phyloP scores from a whole-genome alignment of 2,113 vertebrate species.

The Lasiurus borealis region DNA sequence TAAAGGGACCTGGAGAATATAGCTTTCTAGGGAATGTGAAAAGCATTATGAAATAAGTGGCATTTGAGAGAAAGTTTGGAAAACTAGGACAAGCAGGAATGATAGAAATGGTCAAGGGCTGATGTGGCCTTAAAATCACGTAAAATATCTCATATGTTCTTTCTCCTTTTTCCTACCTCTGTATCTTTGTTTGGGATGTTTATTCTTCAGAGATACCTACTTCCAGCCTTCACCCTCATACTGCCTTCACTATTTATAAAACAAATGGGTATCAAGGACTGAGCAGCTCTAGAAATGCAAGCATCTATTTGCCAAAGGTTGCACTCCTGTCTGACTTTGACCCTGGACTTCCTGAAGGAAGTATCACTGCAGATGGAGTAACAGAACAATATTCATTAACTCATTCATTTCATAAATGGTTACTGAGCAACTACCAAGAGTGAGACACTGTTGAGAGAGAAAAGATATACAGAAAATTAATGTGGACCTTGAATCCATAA shows the following conservation, averaged over 20 bases:
- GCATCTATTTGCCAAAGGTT: neutral
- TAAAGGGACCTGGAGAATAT: neutral
- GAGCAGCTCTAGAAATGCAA: neutral
- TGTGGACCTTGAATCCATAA: neutral
- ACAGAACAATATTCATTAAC: neutral
- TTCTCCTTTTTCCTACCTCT: neutral
- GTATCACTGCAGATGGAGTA: neutral
- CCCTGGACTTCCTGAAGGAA: neutral
- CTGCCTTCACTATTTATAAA: neutral
- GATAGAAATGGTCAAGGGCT: neutral
- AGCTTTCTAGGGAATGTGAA: neutral
- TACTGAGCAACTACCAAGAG: neutral
- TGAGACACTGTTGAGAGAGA: neutral
- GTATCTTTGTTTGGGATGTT: neutral
- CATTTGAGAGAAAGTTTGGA: neutral
- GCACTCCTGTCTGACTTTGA: neutral
- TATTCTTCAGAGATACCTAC: neutral
- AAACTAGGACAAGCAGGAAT: neutral
- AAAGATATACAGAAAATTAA: neutral
- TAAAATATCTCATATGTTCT: neutral
- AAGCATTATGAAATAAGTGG: neutral
- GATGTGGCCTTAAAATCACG: neutral
- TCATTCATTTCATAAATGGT: neutral
- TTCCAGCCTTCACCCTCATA: neutral
- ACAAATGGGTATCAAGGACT: neutral